These are phyloP conservation scores for Epinephelus cyanopodus DNA, from an alignment of 2,113 vertebrate genomes.

Conservation along the genomic window DNA sequence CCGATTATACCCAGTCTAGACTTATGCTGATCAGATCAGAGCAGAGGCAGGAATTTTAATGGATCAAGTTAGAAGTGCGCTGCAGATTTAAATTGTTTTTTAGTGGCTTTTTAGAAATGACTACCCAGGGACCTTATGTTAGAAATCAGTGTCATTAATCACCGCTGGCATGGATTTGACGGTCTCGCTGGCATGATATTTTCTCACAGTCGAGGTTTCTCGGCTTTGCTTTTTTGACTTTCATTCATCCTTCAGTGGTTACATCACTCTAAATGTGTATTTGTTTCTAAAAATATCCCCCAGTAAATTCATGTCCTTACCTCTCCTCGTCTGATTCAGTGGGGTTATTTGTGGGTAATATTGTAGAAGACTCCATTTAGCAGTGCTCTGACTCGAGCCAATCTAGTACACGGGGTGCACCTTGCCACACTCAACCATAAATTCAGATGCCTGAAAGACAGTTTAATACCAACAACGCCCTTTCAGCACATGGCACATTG, in stretches of 20 bases:
- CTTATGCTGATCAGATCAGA: constrained; percentile 73
- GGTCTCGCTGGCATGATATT: constrained; percentile 43
- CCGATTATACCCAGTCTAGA: constrained; percentile 71
- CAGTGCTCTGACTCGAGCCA: not conserved
- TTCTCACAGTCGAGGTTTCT: constrained; percentile 58
- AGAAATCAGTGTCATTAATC: constrained; percentile 69
- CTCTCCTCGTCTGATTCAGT: constrained; percentile 40
- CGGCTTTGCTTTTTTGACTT: constrained; percentile 40
- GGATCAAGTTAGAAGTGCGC: constrained; percentile 52
- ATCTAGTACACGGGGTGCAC: not conserved
- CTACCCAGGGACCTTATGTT: constrained; percentile 59
- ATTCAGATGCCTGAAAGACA: constrained; percentile 11
- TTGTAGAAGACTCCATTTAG: constrained; percentile 32
- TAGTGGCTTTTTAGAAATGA: constrained; percentile 60
- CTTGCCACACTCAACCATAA: constrained; percentile 1
- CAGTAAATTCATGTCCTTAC: constrained; percentile 33
- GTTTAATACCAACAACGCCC: constrained; percentile 12
- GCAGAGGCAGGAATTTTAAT: constrained; percentile 74
- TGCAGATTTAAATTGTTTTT: constrained; percentile 61
- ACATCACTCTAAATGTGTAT: constrained; percentile 31
- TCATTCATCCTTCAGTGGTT: constrained; percentile 46
- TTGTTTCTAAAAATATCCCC: constrained; percentile 52
- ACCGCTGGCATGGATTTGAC: constrained; percentile 49
- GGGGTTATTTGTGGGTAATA: constrained; percentile 15
- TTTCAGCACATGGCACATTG: not conserved